Percentiles rank a stretch among this genome's conserved stretches.
Evolutionary conservation across 1,140 invertebrate species (phyloP).

Genomic region (Melipona quadrifasciata): DNA sequence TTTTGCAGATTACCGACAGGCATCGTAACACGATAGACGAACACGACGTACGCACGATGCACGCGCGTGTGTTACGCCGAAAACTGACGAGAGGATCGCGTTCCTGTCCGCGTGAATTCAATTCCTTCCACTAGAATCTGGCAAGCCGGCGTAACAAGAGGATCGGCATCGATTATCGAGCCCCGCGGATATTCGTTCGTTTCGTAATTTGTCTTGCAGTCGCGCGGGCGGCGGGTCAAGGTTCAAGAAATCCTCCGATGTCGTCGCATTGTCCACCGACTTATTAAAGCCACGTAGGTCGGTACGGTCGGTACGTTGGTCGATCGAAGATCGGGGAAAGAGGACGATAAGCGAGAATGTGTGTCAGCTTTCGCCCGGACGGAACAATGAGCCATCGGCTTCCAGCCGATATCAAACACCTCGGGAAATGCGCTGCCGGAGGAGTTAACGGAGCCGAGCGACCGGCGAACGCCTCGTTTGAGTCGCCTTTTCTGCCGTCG

Average conservation of each 20-base stretch:
- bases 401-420: neutral
- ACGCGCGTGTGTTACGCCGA: neutral
- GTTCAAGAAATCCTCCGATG: neutral
- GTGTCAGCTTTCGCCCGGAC: neutral
- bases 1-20: neutral
- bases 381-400: slow-evolving; percentile 4
- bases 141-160: slow-evolving; percentile 9
- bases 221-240: slow-evolving; percentile 10
- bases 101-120: slow-evolving; percentile 9
- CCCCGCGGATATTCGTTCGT: slow-evolving; percentile 24
- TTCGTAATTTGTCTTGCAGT: slow-evolving; percentile 49
- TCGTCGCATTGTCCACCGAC: slow-evolving; percentile 31
- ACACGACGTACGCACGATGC: neutral
- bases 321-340: slow-evolving; percentile 28
- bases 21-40: neutral
- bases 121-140: slow-evolving; percentile 33
- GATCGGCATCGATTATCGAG: slow-evolving; percentile 40
- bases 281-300: slow-evolving; percentile 25
- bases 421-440: neutral
- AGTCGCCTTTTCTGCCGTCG: no score
- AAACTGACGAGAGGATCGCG: slow-evolving; percentile 1
- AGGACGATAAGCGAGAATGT: neutral
- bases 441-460: neutral
- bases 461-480: neutral
- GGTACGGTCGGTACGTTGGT: neutral